phyloP scores from a whole-genome alignment of 2,113 vertebrate species.

The Motacilla alba region DNA sequence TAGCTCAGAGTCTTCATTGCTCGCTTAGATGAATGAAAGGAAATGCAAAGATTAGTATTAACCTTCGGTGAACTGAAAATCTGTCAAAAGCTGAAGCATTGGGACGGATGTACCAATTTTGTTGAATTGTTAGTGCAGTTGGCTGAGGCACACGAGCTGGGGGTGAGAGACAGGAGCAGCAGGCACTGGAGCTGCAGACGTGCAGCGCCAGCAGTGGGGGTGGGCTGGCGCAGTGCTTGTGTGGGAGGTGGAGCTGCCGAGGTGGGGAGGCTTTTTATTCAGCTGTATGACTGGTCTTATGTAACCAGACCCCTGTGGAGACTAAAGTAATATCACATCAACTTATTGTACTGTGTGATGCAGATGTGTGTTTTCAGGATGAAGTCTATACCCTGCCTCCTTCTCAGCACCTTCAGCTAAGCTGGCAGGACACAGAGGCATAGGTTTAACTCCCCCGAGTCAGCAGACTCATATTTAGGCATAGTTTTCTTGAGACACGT shows the following conservation, averaged over 20 bases:
- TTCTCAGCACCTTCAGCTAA: neutral
- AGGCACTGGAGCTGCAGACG: neutral
- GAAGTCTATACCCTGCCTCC: neutral
- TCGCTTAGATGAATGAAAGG: neutral
- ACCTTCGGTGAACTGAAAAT: neutral
- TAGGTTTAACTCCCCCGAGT: neutral
- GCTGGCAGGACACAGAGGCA: neutral
- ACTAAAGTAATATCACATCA: neutral
- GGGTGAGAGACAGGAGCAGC: neutral
- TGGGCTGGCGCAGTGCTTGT: neutral
- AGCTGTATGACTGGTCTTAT: neutral
- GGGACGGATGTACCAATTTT: neutral
- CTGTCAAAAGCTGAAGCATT: neutral
- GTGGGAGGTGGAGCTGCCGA: accelerated
- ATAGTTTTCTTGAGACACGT: accelerated
- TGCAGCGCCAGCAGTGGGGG: accelerated
- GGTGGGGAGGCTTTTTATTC: neutral
- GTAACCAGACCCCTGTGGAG: neutral
- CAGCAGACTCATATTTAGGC: neutral
- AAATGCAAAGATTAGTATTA: neutral
- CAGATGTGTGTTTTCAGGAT: neutral
- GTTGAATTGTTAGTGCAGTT: neutral
- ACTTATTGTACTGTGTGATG: neutral
- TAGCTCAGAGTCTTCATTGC: neutral
- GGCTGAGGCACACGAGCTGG: neutral